Conservation (phyloP, 2,888 invertebrate species). For the Dolichomitus sp. region DNA sequence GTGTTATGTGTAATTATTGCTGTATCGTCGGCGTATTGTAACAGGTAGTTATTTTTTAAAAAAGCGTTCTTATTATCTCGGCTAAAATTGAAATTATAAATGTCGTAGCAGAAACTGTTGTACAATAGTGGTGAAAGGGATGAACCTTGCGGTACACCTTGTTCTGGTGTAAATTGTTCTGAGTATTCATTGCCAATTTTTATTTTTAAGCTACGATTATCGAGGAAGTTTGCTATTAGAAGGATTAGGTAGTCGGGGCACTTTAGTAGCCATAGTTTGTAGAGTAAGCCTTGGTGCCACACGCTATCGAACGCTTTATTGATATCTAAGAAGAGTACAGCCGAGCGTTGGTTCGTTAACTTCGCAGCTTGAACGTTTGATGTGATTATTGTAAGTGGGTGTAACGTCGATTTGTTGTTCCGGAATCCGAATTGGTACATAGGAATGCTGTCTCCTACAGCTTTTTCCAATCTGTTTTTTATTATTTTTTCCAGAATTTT, state of each 20-base stretch:
- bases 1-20: slow-evolving; percentile 18
- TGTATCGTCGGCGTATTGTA: slow-evolving; percentile 40
- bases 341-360: slow-evolving; percentile 45
- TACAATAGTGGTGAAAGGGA: slow-evolving; percentile 42
- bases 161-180: slow-evolving; percentile 37
- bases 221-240: not conserved
- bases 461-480: slow-evolving; percentile 10
- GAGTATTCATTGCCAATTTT: slow-evolving; percentile 22
- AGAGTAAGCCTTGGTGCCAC: slow-evolving; percentile 67
- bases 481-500: slow-evolving; percentile 48
- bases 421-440: slow-evolving; percentile 27
- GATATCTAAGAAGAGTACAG: slow-evolving; percentile 68
- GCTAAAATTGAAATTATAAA: slow-evolving; percentile 29
- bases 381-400: slow-evolving; percentile 31
- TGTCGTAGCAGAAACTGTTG: slow-evolving; percentile 45
- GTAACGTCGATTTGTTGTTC: slow-evolving; percentile 33
- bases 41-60: slow-evolving; percentile 9
- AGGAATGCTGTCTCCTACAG: not conserved
- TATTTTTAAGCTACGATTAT: not conserved
- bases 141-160: slow-evolving; percentile 54
- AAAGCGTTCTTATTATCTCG: not conserved
- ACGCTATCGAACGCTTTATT: slow-evolving; percentile 34
- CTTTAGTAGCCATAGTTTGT: slow-evolving; percentile 58
- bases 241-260: slow-evolving; percentile 17
- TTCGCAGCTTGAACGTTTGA: slow-evolving; percentile 44